Evolutionary conservation across 2,888 invertebrate species (phyloP).

Genomic region (Scaptomyza flava): DNA sequence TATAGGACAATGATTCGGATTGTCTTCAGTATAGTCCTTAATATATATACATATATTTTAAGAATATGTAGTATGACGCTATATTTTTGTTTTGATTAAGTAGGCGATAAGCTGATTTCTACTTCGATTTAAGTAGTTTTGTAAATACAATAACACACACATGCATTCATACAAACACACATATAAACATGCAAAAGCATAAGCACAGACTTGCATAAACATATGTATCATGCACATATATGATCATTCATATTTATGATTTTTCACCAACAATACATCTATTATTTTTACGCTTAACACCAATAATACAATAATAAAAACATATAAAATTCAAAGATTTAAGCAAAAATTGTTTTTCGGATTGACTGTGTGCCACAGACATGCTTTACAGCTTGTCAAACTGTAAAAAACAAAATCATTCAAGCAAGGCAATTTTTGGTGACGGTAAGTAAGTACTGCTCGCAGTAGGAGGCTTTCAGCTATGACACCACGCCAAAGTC

Average conservation of each 20-base stretch:
- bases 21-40: constrained; percentile 58
- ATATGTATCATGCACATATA: constrained; percentile 23
- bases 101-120: constrained; percentile 65
- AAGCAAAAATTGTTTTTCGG: constrained; percentile 16
- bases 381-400: constrained; percentile 1
- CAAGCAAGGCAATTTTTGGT: background rate
- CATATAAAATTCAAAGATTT: constrained; percentile 63
- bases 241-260: constrained; percentile 35
- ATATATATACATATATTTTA: constrained; percentile 33
- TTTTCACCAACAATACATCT: constrained; percentile 59
- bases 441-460: no score
- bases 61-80: constrained; percentile 61
- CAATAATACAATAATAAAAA: constrained; percentile 62
- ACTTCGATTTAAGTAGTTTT: constrained; percentile 56
- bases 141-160: constrained; percentile 51
- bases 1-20: constrained; percentile 54
- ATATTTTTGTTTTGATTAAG: constrained; percentile 62
- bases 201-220: constrained; percentile 15
- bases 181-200: constrained; percentile 6
- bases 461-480: no score
- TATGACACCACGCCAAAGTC: no score
- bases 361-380: background rate
- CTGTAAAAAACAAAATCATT: background rate
- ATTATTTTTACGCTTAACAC: constrained; percentile 71
- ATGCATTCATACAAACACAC: constrained; percentile 11